These are phyloP conservation scores for Callaeas wilsoni DNA, from an alignment of 2,113 vertebrate species.

Conservation along the genomic window DNA sequence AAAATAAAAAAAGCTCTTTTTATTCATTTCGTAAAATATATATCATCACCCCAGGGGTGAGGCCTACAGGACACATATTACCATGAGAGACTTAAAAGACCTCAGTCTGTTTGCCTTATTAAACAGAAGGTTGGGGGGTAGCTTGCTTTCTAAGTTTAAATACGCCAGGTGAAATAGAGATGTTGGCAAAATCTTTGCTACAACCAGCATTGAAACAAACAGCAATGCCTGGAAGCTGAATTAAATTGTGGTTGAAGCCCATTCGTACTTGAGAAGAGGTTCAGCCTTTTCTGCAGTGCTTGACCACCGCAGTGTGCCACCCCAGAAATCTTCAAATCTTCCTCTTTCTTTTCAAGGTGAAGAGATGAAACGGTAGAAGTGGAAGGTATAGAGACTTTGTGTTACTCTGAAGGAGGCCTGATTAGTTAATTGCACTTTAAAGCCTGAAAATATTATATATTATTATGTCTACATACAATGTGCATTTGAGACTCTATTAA, in stretches of 20 bases:
- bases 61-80: neutral
- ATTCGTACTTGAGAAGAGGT: neutral
- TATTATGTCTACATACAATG: rapidly evolving
- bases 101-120: neutral
- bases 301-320: neutral
- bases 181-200: neutral
- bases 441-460: neutral
- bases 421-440: neutral
- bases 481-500: neutral
- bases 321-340: neutral
- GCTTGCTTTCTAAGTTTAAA: neutral
- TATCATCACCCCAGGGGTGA: neutral
- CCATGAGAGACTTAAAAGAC: neutral
- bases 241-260: neutral
- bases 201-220: neutral
- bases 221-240: neutral
- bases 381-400: neutral
- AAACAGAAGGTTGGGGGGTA: neutral
- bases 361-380: neutral
- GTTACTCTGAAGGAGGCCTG: neutral
- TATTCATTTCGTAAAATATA: neutral
- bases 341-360: neutral
- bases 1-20: neutral
- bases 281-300: neutral
- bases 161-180: neutral